A percentile compares a stretch with the other conserved stretches of the same genome.
These are phyloP conservation scores for Ctenopoma kingsleyae DNA, from an alignment of 2,797 vertebrate species.

Conservation along the genomic window DNA sequence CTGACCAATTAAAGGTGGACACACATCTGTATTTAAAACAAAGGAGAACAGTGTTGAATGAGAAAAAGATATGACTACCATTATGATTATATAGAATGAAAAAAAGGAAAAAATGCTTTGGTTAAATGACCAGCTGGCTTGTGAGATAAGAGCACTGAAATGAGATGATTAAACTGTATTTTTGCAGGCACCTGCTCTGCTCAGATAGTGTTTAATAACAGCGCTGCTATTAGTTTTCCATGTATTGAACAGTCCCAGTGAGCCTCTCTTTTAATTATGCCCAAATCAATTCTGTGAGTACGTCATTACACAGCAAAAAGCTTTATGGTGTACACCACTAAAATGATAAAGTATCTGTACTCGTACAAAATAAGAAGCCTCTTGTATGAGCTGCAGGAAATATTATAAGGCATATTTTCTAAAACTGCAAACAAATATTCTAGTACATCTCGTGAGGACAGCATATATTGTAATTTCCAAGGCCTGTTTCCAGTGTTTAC, in stretches of 20 bases:
- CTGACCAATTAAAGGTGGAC: constrained; percentile 15
- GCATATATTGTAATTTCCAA: background rate
- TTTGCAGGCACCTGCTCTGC: constrained; percentile 51
- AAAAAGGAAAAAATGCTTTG: background rate
- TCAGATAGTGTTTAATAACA: constrained; percentile 62
- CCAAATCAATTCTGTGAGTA: constrained; percentile 68
- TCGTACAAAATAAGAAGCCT: constrained; percentile 16
- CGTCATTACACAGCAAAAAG: constrained; percentile 65
- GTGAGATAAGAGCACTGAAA: constrained; percentile 45
- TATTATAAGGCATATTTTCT: constrained; percentile 16
- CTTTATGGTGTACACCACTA: constrained; percentile 31
- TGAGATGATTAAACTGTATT: constrained; percentile 37
- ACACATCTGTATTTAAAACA: constrained; percentile 17
- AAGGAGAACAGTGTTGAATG: background rate
- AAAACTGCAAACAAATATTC: constrained; percentile 1
- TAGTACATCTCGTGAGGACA: background rate
- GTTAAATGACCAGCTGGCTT: constrained; percentile 33
- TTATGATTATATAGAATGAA: constrained; percentile 6
- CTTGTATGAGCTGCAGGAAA: constrained; percentile 22
- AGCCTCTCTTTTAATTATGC: constrained; percentile 75
- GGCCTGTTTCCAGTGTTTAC: background rate
- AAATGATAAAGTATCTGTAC: constrained; percentile 24
- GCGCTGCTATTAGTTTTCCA: constrained; percentile 69
- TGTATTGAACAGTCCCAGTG: constrained; percentile 75
- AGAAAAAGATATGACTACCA: background rate